These are phyloP conservation scores for Lithobates pipiens DNA, from an alignment of 2,797 vertebrate genomes.

Conservation along the genomic window DNA sequence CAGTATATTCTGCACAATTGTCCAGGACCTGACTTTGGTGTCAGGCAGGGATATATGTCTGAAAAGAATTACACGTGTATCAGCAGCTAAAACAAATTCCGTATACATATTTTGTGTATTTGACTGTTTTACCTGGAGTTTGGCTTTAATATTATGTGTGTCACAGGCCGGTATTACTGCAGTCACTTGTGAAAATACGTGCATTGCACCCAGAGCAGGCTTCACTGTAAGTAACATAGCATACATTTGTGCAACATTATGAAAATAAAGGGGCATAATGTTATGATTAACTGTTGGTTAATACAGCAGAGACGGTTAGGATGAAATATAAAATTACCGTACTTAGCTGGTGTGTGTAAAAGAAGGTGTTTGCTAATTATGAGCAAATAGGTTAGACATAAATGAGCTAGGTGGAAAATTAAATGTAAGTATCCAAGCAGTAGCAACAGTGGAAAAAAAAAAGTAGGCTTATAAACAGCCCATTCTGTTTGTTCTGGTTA, in stretches of 20 bases:
- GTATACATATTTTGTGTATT: background rate
- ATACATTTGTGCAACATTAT: background rate
- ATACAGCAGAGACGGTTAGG: background rate
- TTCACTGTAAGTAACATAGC: background rate
- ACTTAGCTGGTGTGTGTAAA: background rate
- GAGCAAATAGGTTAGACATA: background rate
- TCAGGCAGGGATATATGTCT: background rate
- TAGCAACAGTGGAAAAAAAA: conserved; percentile 23
- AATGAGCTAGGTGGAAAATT: background rate
- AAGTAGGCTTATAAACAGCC: background rate
- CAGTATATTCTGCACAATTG: background rate
- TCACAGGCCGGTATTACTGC: too few species aligned
- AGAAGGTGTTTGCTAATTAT: background rate
- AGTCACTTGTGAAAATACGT: too few species aligned
- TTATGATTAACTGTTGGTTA: background rate
- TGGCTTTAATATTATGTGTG: background rate
- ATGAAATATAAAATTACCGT: background rate
- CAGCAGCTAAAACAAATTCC: background rate
- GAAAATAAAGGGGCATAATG: background rate
- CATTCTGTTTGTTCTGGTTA: conserved; percentile 9
- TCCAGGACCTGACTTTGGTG: background rate
- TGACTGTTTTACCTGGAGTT: too few species aligned
- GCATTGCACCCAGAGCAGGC: too few species aligned
- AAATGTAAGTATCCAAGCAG: background rate
- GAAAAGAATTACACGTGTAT: too few species aligned